Conservation (phyloP, 2,888 invertebrate species). For the Neoscelio sp. region DNA sequence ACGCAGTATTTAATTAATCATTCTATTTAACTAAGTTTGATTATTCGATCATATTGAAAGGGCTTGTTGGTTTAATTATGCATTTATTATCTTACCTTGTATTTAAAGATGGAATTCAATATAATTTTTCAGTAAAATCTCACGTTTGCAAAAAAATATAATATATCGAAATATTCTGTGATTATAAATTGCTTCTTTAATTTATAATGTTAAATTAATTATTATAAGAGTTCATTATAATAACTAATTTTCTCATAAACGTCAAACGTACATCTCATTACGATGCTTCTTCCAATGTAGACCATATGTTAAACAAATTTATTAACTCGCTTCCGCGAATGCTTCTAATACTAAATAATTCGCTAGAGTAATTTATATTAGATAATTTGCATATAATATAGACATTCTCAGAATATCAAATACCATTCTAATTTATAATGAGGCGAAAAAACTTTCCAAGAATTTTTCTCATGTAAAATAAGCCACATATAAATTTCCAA, state of each 20-base stretch:
- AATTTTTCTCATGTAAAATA: constrained; percentile 18
- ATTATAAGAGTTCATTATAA: constrained; percentile 15
- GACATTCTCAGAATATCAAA: neutral
- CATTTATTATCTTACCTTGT: constrained; percentile 1
- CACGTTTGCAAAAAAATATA: too few species aligned
- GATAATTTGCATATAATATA: neutral
- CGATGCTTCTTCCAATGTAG: constrained; percentile 1
- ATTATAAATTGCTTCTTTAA: neutral
- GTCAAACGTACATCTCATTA: constrained; percentile 20
- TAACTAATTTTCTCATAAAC: constrained; percentile 40
- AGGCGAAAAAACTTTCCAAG: neutral
- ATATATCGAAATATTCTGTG: neutral
- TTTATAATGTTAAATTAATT: constrained; percentile 19
- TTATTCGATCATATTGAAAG: constrained; percentile 39
- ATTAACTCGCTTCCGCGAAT: constrained; percentile 30
- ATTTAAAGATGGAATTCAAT: constrained; percentile 26
- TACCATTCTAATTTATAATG: neutral
- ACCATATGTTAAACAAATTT: constrained; percentile 22
- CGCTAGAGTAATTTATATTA: neutral
- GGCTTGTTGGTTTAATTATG: constrained; percentile 35
- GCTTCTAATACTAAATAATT: constrained; percentile 9
- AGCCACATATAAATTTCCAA: constrained; percentile 18
- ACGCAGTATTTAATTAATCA: constrained; percentile 49
- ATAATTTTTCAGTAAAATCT: constrained; percentile 5
- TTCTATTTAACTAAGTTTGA: constrained; percentile 42